Evolutionary conservation across 2,797 vertebrate genomes (phyloP), one percentile per base, ranked within the genome.

Genomic region (Sebastes umbrosus): DNA sequence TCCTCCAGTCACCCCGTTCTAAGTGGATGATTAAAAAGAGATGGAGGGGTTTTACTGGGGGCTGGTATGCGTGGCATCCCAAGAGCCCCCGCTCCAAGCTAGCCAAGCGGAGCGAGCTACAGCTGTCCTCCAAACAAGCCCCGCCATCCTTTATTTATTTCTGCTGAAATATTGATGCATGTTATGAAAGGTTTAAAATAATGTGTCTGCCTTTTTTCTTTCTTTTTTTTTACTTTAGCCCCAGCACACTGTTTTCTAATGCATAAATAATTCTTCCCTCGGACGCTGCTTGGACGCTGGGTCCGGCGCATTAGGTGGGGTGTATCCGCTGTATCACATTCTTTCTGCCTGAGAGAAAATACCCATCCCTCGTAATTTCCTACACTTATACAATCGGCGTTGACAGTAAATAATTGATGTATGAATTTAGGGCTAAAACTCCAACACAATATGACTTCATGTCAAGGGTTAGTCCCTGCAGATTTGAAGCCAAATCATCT

Each of bases 171-270:
- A 99, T 99, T 99, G 97, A 99, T 99, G 96, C 92, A 91, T 98
- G 98, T 99, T 99, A 99, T 99, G 98, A 99, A 99, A 99, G 98
- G 97, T 99, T 99, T 99, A 98, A 99, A 99, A 99, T 99, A 99
- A 99, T 99, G 98, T 97, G 97, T 97, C 97, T 97, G 96, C 95
- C 94, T 92, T 92, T 73, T 91, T 89, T 66, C 77, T 90, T 89
- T n/a, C n/a, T 90, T 71, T 77, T 87, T 43, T 43, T 75, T 77
- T 86, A 88, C 84, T 95, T 94, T 95, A 94, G 96, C 96, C 96
- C 94, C 79, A 82, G 93, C 95, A 94, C 95, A 92, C 96, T 96
- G 97, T 97, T 98, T 98, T 98, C 97, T 96, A 99, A 99, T 99
- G 97, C 97, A 99, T 99, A 97, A 98, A 97, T 99, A 99, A 99